These are phyloP conservation scores for Megalopta genalis DNA, from an alignment of 1,140 invertebrate species.

Conservation along the genomic window DNA sequence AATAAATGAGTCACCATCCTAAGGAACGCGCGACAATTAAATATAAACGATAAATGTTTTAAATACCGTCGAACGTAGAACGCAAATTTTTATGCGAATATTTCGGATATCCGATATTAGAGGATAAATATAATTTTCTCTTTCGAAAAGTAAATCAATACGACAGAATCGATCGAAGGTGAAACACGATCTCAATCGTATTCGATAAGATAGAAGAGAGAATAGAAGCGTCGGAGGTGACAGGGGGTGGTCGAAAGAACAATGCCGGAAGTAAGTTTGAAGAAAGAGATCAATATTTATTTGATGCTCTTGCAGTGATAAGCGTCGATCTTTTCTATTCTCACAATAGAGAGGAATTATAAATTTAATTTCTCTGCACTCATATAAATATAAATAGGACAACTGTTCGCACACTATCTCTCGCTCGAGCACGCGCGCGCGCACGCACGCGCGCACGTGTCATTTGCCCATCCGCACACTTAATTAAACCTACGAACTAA, in stretches of 20 bases:
- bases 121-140: no score
- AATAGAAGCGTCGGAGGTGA: neutral
- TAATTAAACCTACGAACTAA: slow-evolving; percentile 57
- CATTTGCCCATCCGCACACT: slow-evolving; percentile 40
- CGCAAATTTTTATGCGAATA: no score
- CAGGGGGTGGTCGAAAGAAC: slow-evolving; percentile 17
- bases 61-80: no score
- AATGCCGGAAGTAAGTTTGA: slow-evolving; percentile 54
- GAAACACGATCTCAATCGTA: neutral
- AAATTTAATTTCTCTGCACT: slow-evolving; percentile 71
- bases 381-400: slow-evolving; percentile 78
- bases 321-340: slow-evolving; percentile 77
- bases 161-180: no score
- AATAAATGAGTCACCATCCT: no score
- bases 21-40: no score
- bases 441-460: slow-evolving; percentile 58
- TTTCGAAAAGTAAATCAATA: no score
- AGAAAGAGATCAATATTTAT: slow-evolving; percentile 79
- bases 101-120: no score
- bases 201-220: neutral
- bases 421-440: slow-evolving; percentile 57
- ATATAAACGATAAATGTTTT: no score
- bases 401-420: slow-evolving; percentile 54
- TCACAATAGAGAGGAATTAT: slow-evolving; percentile 76
- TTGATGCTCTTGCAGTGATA: slow-evolving; percentile 78